Conservation (phyloP, 1,140 invertebrate species). For the Scaptomyza pallida region DNA sequence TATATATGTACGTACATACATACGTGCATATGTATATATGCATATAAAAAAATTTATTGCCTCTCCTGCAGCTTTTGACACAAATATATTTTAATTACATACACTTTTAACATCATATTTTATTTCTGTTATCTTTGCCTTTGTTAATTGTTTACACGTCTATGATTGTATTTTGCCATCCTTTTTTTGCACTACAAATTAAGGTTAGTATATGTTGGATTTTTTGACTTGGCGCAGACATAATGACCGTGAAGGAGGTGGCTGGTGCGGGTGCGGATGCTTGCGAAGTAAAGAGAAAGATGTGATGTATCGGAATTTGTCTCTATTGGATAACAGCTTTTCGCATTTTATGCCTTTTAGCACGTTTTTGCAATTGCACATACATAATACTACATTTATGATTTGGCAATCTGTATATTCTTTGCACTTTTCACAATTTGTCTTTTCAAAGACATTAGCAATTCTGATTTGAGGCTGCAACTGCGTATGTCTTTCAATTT, state of each 20-base stretch:
- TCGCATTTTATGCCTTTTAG: constrained; percentile 39
- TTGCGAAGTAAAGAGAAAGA: constrained; percentile 12
- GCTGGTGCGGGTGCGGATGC: constrained; percentile 42
- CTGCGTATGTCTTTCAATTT: constrained; percentile 16
- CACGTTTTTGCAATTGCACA: constrained; percentile 29
- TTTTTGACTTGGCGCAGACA: constrained; percentile 40
- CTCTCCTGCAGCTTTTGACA: constrained; percentile 48
- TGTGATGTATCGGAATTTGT: constrained; percentile 54
- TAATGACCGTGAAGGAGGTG: constrained; percentile 37
- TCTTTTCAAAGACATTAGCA: constrained; percentile 33
- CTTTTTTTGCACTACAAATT: constrained; percentile 35
- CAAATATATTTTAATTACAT: constrained; percentile 58
- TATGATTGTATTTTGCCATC: constrained; percentile 21
- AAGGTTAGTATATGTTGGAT: constrained; percentile 43
- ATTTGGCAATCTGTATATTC: constrained; percentile 22
- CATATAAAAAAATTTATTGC: constrained; percentile 26
- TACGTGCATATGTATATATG: constrained; percentile 29
- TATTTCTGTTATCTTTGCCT: constrained; percentile 32
- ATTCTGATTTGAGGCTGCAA: constrained; percentile 28
- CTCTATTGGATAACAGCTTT: constrained; percentile 60
- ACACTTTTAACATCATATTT: constrained; percentile 47
- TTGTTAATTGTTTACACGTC: constrained; percentile 38
- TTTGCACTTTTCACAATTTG: constrained; percentile 36
- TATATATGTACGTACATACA: constrained; percentile 18
- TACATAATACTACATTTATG: constrained; percentile 27